These are phyloP conservation scores for Poliocrania exsul DNA, from an alignment of 2,797 vertebrate species.

Conservation along the genomic window DNA sequence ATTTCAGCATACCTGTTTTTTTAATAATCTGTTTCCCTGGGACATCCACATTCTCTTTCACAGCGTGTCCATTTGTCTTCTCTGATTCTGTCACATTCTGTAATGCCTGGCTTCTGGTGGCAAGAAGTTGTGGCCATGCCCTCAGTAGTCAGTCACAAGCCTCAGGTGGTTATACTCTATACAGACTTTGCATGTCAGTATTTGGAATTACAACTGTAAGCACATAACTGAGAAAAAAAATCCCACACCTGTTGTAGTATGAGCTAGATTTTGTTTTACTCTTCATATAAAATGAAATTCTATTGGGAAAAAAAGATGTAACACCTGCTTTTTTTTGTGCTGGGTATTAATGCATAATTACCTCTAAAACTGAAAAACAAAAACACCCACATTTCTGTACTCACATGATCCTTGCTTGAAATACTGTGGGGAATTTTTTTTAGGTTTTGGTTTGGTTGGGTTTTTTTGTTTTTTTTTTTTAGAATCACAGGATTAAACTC, in stretches of 20 bases:
- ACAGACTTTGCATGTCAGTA: background rate
- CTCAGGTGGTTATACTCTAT: background rate
- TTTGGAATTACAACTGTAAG: background rate
- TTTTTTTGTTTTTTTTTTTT: background rate
- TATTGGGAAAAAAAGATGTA: background rate
- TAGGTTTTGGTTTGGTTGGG: background rate
- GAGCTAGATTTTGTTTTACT: background rate
- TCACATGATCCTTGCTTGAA: background rate
- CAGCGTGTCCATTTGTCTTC: background rate
- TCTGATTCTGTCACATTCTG: background rate
- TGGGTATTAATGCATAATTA: background rate
- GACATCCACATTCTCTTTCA: background rate
- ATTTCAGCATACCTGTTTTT: background rate
- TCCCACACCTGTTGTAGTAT: rapidly evolving
- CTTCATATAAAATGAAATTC: background rate
- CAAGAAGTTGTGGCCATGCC: background rate
- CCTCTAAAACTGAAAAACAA: background rate
- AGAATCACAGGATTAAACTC: slow-evolving; percentile 73
- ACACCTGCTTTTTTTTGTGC: background rate
- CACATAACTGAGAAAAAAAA: background rate
- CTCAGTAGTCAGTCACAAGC: background rate
- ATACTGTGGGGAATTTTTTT: background rate
- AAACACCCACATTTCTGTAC: background rate
- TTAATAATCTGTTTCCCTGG: background rate
- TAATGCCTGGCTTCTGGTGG: background rate